A percentile compares a stretch with the other conserved stretches of the same genome.
phyloP scores from a whole-genome alignment of 2,113 vertebrate species.

The Epinephelus lanceolatus region DNA sequence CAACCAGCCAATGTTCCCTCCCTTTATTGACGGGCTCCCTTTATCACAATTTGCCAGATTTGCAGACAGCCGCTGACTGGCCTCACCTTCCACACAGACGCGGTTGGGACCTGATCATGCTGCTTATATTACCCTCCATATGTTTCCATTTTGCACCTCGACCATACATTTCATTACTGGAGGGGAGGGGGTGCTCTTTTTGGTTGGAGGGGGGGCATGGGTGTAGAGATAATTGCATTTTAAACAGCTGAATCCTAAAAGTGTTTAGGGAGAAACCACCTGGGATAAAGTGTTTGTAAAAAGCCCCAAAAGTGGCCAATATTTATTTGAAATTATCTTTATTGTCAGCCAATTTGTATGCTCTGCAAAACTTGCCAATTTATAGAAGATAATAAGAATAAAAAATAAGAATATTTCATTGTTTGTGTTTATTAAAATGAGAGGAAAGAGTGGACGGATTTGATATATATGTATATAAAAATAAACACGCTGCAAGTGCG shows the following conservation, averaged over 20 bases:
- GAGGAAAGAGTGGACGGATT: conserved; percentile 8
- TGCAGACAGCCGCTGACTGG: conserved; percentile 73
- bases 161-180: conserved; percentile 50
- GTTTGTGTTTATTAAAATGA: neutral
- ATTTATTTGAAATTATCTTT: neutral
- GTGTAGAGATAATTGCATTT: conserved; percentile 24
- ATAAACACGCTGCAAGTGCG: conserved; percentile 53
- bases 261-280: neutral
- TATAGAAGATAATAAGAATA: neutral
- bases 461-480: conserved; percentile 42
- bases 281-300: neutral
- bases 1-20: conserved; percentile 76
- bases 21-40: conserved; percentile 78
- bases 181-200: neutral
- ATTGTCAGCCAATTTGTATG: neutral
- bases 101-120: conserved; percentile 54
- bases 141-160: conserved; percentile 65
- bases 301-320: neutral
- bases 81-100: conserved; percentile 59
- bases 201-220: neutral
- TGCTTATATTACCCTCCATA: conserved; percentile 55
- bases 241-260: conserved; percentile 19
- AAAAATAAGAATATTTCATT: neutral
- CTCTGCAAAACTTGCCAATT: conserved; percentile 21
- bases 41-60: conserved; percentile 85